phyloP scores from a whole-genome alignment of 2,113 vertebrate genomes.

The Malaclemys terrapin region DNA sequence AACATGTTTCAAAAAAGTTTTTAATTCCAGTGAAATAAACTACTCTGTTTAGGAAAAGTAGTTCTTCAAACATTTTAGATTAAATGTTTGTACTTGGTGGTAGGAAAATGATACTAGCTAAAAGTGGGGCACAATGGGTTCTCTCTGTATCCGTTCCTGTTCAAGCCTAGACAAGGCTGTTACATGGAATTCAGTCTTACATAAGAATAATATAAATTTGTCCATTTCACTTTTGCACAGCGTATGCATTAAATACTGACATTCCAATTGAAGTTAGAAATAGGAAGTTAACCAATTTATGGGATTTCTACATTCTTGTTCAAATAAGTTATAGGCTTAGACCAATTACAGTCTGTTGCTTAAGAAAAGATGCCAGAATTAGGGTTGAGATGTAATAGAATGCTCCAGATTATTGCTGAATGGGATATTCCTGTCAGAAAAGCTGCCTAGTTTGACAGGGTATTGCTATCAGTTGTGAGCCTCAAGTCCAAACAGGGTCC shows the following conservation, averaged over 20 bases:
- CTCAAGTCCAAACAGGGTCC: not conserved
- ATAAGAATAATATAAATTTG: not conserved
- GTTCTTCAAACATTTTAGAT: not conserved
- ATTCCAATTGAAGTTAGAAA: not conserved
- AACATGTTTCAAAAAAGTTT: not conserved
- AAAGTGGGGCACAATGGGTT: not conserved
- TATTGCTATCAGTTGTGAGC: not conserved
- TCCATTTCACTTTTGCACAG: not conserved
- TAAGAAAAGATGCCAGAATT: not conserved
- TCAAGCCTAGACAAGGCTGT: not conserved
- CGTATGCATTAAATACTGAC: not conserved
- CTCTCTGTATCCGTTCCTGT: not conserved
- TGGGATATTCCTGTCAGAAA: not conserved
- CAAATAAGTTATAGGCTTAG: not conserved
- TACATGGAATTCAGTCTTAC: not conserved
- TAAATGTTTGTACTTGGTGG: not conserved
- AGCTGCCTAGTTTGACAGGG: not conserved
- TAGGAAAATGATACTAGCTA: not conserved
- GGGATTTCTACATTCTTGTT: not conserved
- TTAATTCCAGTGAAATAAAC: not conserved
- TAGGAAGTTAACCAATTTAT: rapidly evolving
- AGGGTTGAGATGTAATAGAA: not conserved
- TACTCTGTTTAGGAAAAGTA: not conserved
- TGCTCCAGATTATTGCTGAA: not conserved
- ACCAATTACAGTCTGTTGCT: not conserved